Conservation (phyloP, 2,113 vertebrate genomes). For the Rutilus rutilus region DNA sequence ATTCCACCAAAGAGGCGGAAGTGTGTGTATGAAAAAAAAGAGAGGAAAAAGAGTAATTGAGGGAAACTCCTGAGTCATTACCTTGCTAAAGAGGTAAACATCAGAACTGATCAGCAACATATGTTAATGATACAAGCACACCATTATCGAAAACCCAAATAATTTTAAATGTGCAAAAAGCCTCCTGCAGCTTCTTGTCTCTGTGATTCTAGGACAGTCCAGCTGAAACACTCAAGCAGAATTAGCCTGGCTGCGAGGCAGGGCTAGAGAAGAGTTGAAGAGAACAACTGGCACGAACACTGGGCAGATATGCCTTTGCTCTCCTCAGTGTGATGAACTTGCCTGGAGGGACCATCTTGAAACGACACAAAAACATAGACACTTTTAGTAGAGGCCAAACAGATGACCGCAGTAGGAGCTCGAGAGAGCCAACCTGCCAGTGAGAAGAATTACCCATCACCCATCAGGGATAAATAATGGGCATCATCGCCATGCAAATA, state of each 20-base stretch:
- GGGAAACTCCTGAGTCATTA: not conserved
- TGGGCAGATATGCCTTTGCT: not conserved
- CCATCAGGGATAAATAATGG: conserved; percentile 43
- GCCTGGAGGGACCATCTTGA: conserved; percentile 51
- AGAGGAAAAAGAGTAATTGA: not conserved
- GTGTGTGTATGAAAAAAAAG: not conserved
- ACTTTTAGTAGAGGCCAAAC: not conserved
- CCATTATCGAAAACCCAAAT: not conserved
- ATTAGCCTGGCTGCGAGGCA: not conserved
- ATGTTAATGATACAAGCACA: not conserved
- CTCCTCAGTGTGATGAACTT: conserved; percentile 53
- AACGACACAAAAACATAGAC: conserved; percentile 12
- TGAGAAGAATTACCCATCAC: conserved; percentile 47
- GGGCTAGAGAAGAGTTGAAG: no score
- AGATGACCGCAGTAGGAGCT: conserved; percentile 23
- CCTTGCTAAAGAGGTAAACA: not conserved
- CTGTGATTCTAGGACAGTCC: not conserved
- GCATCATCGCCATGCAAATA: conserved; percentile 46
- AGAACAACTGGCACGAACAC: not conserved
- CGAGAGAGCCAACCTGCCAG: not conserved
- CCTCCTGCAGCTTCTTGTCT: not conserved
- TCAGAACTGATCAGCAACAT: not conserved
- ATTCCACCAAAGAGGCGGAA: not conserved
- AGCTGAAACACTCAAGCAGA: conserved; percentile 21
- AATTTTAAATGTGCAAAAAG: not conserved